Percentiles rank a stretch among this genome's conserved stretches.
phyloP scores from a whole-genome alignment of 2,797 vertebrate species.

The Clarias fuscus region DNA sequence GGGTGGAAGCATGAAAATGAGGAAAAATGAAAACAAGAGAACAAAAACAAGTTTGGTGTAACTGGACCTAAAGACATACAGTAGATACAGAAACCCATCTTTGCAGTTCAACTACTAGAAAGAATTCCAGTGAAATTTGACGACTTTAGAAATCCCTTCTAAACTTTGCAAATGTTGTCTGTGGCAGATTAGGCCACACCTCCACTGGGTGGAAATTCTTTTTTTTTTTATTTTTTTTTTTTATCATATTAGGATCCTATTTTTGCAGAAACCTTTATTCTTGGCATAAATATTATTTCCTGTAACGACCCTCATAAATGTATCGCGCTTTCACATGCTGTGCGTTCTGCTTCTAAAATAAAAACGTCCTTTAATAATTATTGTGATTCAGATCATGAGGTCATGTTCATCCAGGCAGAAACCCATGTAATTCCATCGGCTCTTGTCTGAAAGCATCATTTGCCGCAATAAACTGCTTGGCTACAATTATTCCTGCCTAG shows the following conservation, averaged over 20 bases:
- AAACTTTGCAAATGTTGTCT: neutral
- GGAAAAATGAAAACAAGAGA: too few species aligned
- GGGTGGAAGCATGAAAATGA: neutral
- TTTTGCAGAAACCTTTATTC: neutral
- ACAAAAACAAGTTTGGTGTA: neutral
- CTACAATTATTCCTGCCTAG: neutral
- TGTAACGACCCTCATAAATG: neutral
- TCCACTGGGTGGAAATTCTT: neutral
- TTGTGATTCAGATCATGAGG: neutral
- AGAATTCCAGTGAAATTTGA: neutral
- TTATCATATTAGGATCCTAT: too few species aligned
- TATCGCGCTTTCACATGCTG: neutral
- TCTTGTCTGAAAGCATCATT: slow-evolving; percentile 15
- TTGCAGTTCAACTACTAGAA: neutral
- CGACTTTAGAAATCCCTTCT: neutral
- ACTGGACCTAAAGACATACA: neutral
- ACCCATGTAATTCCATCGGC: slow-evolving; percentile 7
- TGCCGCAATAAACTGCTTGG: slow-evolving; percentile 21
- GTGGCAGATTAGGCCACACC: neutral
- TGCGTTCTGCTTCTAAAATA: neutral
- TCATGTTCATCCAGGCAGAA: slow-evolving; percentile 7
- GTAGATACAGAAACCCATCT: too few species aligned
- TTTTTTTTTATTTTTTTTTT: neutral
- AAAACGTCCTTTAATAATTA: neutral
- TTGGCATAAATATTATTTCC: neutral